A percentile compares a stretch with the other conserved stretches of the same genome.
These are phyloP conservation scores for Lypha dubia DNA, from an alignment of 2,888 invertebrate species.

Conservation along the genomic window DNA sequence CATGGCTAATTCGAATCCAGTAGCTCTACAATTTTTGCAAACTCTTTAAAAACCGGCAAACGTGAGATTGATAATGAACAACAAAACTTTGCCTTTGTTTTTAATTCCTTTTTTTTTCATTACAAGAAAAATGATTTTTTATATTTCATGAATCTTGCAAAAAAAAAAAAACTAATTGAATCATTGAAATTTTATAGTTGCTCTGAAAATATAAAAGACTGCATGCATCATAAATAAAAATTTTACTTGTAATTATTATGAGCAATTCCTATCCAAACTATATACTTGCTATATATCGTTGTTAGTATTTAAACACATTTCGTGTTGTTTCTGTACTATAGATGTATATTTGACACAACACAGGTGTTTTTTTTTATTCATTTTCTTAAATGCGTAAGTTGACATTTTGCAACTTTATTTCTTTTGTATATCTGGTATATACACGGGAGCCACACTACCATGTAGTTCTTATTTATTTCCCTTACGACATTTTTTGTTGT, in stretches of 20 bases:
- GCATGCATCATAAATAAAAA: conserved; percentile 52
- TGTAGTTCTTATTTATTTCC: conserved; percentile 24
- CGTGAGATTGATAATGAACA: conserved; percentile 1
- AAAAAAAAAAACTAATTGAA: not conserved
- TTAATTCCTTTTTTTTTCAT: conserved; percentile 45
- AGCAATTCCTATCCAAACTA: conserved; percentile 50
- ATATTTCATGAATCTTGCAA: conserved; percentile 20
- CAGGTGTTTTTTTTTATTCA: conserved; percentile 31
- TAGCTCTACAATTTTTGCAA: conserved; percentile 79
- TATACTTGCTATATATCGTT: conserved; percentile 6
- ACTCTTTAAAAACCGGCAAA: conserved; percentile 75
- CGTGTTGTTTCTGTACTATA: conserved; percentile 28
- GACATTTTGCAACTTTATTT: conserved; percentile 39
- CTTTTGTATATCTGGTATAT: conserved; percentile 71
- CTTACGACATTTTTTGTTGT: conserved; percentile 16
- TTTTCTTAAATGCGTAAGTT: conserved; percentile 25
- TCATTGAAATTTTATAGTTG: conserved; percentile 26
- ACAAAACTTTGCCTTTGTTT: conserved; percentile 40
- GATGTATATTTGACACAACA: conserved; percentile 55
- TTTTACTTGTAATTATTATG: conserved; percentile 50
- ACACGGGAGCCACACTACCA: conserved; percentile 61
- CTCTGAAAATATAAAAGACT: conserved; percentile 49
- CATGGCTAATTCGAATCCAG: conserved; percentile 81
- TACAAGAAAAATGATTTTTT: not conserved
- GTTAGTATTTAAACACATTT: conserved; percentile 41